Conservation (phyloP, 64 coral and sea anemone genomes). For the Hydrozoanthus tunicans region DNA sequence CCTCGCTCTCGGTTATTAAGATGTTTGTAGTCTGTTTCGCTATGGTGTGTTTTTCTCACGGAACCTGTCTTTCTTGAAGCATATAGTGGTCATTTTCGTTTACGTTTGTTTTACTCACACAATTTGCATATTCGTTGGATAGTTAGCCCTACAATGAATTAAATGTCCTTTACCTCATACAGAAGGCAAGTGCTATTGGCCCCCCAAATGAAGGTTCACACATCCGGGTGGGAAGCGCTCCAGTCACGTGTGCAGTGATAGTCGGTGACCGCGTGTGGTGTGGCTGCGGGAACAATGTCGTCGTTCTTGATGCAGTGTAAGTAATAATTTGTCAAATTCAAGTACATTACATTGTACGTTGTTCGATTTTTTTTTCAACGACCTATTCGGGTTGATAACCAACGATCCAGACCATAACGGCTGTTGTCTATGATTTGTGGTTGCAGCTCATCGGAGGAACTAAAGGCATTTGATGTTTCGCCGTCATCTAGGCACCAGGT, state of each 20-base stretch:
- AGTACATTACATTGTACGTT: not conserved
- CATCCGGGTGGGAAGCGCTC: conserved; percentile 72
- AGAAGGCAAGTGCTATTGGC: conserved; percentile 68
- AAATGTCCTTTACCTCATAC: not conserved
- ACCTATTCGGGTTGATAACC: too few species aligned
- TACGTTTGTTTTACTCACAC: too few species aligned
- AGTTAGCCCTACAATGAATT: too few species aligned
- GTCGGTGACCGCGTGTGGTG: conserved; percentile 87
- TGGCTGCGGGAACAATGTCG: conserved; percentile 84
- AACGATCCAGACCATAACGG: too few species aligned
- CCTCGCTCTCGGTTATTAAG: too few species aligned
- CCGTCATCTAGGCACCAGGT: conserved; percentile 52
- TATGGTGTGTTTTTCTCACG: too few species aligned
- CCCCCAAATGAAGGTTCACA: conserved; percentile 77
- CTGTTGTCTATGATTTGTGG: not conserved
- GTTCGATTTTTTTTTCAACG: not conserved
- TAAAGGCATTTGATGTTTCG: conserved; percentile 48
- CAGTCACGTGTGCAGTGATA: conserved; percentile 80
- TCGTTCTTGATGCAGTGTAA: conserved; percentile 82
- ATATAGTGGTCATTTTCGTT: too few species aligned
- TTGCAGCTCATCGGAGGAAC: conserved; percentile 48
- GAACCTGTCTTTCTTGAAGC: too few species aligned
- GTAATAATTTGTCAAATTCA: not conserved
- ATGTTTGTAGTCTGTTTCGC: too few species aligned
- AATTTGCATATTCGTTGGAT: too few species aligned